Base-by-base conservation (phyloP, 2,113 vertebrate genomes). In the Crotalus horridus region DNA sequence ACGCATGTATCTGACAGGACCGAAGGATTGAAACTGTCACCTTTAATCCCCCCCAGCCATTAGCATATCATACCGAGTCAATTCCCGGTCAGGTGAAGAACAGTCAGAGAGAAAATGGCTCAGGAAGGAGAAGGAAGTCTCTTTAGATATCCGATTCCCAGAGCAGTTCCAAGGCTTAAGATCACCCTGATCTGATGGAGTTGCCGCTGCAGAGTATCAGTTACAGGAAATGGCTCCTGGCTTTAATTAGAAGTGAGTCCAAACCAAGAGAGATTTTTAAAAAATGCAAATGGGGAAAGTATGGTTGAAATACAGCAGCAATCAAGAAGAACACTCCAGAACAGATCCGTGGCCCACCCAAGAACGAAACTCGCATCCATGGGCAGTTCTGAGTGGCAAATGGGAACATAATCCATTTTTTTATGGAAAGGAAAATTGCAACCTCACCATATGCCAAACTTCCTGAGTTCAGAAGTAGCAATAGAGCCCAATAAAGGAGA, bases 381-480 rank as follows among this genome's bases (percentile, higher is more conserved):
- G 17, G 2, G 17, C 33, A 21, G 17, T 39, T 81, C 7, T 43
- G 74, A 7, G 74, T 43, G 33, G 33, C 39, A 39, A 81, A 81
- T 81, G 33, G 33, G 9, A 81, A 21, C 2, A 1, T 21, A 43
- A 81, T 81, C 17, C 2, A 1, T 81, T 20, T 39, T 81, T 81
- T 39, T 81, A 81, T 1, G 2, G 33, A 81, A 81, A 39, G 17
- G 33, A 43, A 74, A 81, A 81, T 4, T 98, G 98, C 97, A 97
- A 97, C 97, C 95, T 97, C 98, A 98, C 98, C 98, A 97, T 97
- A 97, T 98, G 97, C 97, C 98, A 98, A 99, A 99, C 98, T 98
- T 98, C 97, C 97, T 97, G 97, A 98, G 97, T 98, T 74, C 97
- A 97, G 97, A 98, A 96, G 98, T 97, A 96, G 98, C 98, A 98